A percentile compares a stretch with the other conserved stretches of the same genome.
phyloP scores from a whole-genome alignment of 2,888 invertebrate species.

The Lepidocyrtinus sp. region DNA sequence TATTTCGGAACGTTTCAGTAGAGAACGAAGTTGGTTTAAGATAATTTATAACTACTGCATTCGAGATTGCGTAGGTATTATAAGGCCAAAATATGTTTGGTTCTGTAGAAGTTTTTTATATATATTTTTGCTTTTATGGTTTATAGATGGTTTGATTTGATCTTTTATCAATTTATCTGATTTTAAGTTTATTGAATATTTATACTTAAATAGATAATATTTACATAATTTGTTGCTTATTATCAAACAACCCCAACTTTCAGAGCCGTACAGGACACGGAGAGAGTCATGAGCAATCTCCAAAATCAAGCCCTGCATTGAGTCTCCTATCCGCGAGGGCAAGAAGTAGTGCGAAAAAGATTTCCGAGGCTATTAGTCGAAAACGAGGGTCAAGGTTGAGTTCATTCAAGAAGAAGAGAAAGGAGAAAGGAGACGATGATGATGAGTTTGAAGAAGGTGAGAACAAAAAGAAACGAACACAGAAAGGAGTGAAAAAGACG shows the following conservation, averaged over 20 bases:
- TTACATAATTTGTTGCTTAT: conserved; percentile 16
- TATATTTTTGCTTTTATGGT: too few relatives aligned
- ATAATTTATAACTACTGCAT: too few relatives aligned
- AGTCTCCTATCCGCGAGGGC: conserved; percentile 36
- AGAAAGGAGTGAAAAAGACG: conserved; percentile 12
- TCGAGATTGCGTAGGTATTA: too few relatives aligned
- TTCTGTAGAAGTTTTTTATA: too few relatives aligned
- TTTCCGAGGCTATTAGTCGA: conserved; percentile 31
- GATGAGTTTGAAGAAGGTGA: conserved; percentile 4
- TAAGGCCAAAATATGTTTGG: too few relatives aligned
- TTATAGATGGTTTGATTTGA: too few relatives aligned
- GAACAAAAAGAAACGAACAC: neutral
- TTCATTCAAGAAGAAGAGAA: conserved; percentile 7
- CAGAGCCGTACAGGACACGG: conserved; percentile 64
- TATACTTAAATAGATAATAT: too few relatives aligned
- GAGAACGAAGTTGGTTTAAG: too few relatives aligned
- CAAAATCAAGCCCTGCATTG: conserved; percentile 46
- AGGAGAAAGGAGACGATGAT: conserved; percentile 3
- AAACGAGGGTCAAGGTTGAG: neutral
- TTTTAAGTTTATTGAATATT: too few relatives aligned
- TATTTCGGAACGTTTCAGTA: too few relatives aligned
- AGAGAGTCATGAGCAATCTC: conserved; percentile 57
- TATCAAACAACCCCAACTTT: conserved; percentile 16
- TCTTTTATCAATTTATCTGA: too few relatives aligned
- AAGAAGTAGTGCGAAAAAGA: conserved; percentile 20